Evolutionary conservation across 2,797 vertebrate genomes (phyloP), one percentile per base, ranked within the genome.

Genomic region (Tolypeutes matacus): DNA sequence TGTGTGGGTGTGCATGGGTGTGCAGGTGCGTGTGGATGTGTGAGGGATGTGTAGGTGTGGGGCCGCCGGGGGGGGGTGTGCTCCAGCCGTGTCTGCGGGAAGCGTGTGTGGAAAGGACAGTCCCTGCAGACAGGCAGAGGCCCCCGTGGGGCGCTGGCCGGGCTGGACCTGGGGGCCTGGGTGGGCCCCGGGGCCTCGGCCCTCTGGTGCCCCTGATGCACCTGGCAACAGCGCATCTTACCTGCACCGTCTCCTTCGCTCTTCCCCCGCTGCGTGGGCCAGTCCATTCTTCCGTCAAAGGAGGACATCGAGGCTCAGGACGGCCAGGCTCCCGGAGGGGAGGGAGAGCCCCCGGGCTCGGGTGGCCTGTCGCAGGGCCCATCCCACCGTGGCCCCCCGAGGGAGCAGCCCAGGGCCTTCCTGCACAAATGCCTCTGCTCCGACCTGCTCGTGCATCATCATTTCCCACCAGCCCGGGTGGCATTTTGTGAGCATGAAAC

Each of bases 61-160:
- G n/a, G n/a, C n/a, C n/a, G n/a, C n/a, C n/a, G n/a, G n/a, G n/a
- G n/a, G n/a, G n/a, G n/a, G n/a, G n/a, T n/a, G n/a, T n/a, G 6
- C 11, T 11, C 4, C 13, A 17, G 51, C 21, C 3, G 2, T 36
- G 64, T 36, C 3, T 12, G n/a, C 13, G 34, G 1, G 64, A 2
- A 65, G 64, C 31, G 27, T n/a, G 31, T 65, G 64, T 14, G 7
- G 67, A 15, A 34, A 7, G 67, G 67, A 21, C n/a, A 20, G 34
- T 18, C 34, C 17, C 5, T 21, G 39, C 7, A 14, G 23, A 17
- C 18, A 17, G 51, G 51, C 13, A 14, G 51, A 17, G 51, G 11
- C 49, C 14, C 8, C 51, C 18, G 51, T 14, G 51, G 51, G 51
- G 51, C 13, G 5, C 51, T 15, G 51, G 51, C 13, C 51, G 3